These are phyloP conservation scores for Dioctria rufipes DNA, from an alignment of 2,888 invertebrate genomes.

Conservation along the genomic window DNA sequence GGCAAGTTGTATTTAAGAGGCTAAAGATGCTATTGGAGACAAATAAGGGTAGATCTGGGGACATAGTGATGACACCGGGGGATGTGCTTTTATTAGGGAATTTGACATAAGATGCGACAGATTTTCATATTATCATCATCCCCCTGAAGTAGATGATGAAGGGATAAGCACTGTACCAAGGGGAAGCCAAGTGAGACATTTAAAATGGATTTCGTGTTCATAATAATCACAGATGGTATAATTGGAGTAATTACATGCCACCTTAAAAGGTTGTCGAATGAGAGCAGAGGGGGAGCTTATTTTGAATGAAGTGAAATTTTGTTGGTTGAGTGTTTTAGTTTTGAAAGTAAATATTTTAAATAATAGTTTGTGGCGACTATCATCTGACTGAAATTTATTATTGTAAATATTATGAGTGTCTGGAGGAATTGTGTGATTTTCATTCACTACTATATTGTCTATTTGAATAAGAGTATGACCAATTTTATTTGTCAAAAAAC, in stretches of 20 bases:
- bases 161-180: conserved; percentile 22
- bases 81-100: conserved; percentile 44
- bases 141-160: conserved; percentile 29
- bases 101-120: conserved; percentile 55
- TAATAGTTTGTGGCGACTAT: no score
- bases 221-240: conserved; percentile 72
- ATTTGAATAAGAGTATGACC: no score
- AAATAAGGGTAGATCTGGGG: conserved; percentile 49
- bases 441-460: no score
- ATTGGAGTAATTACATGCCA: conserved; percentile 72
- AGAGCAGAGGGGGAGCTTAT: background rate
- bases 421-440: no score
- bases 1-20: conserved; percentile 49
- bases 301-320: no score
- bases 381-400: no score
- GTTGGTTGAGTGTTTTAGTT: no score
- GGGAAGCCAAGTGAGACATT: conserved; percentile 59
- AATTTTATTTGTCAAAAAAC: no score
- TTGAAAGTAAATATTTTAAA: no score
- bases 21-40: conserved; percentile 53
- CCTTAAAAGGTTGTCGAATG: conserved; percentile 44
- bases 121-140: conserved; percentile 56
- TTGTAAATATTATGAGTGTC: no score
- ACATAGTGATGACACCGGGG: conserved; percentile 54
- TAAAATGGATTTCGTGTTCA: conserved; percentile 61